Evolutionary conservation across 1,140 invertebrate species (phyloP), one percentile per base, ranked within the genome.

Genomic region (Atta colombica): DNA sequence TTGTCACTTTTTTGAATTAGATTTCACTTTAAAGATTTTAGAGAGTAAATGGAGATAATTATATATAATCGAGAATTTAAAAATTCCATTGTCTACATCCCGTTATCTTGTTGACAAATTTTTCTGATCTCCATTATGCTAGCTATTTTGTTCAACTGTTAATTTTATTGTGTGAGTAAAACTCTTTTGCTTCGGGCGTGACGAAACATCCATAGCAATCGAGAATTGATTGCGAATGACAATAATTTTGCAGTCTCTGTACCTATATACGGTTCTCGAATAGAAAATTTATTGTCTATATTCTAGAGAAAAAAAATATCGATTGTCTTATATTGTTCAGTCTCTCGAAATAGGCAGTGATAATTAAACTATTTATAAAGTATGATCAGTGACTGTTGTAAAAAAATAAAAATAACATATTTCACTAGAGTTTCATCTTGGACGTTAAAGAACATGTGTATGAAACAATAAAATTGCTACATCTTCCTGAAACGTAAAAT

Each of bases 141-240:
- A 72, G 14, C 66, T 4, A 60, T 82, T 84, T 84, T 75, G 35
- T 84, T 28, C n/a, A 14, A 31, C 35, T 55, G 63, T 63, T 84
- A 61, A 84, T 84, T 74, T 84, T 84, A 84, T 74, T 74, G 25
- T 21, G 68, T 75, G 65, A 60, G 28, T 12, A 87, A 88, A 92
- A 88, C 82, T 84, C 84, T 91, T 91, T 88, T 86, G 90, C 86
- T 87, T 72, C 39, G 53, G 78, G 68, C 69, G 55, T 18, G 63
- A 66, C 49, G 55, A 61, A 49, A 68, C 25, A 25, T 75, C 28
- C 69, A 82, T 35, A n/a, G 68, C 53, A 74, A 84, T 84, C 69
- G 58, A 74, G 58, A 74, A 84, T 84, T 84, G 69, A 84, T 84
- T 75, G 69, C 80, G 55, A 74, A 5, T 28, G 69, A 75, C 80